Base-by-base conservation (phyloP, 2,888 invertebrate genomes). In the Caenorhabditis sinica region DNA sequence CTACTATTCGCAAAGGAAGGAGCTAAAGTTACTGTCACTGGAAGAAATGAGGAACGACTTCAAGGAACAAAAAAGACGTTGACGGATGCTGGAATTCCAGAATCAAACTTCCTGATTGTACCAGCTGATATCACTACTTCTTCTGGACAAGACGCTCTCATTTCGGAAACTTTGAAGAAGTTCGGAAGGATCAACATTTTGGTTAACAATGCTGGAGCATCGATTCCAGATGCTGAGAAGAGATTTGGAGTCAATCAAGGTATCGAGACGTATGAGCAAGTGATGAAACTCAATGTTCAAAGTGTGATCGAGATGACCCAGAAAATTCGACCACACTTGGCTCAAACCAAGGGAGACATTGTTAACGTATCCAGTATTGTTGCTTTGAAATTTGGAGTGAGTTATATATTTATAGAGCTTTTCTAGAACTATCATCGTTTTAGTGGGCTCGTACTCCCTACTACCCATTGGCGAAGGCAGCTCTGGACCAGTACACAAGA, bases 131-230 rank as follows among this genome's bases (percentile, higher is more conserved):
- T 82, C 5, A 73, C 68, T 2, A 51, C 74, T 1, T 68, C 76
- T 20, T 28, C 51, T 25, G 69, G 73, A 23, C 85, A 85, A 74
- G 66, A 85, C 28, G 43, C 36, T 43, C 43, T 85, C 1, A 73
- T 85, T 40, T 36, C 56, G 8, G 66, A 79, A 5, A 85, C 85
- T 36, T 45, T 85, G 15, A 60, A 66, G 15, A 72, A 66, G 23
- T 85, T 82, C 45, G 85, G 85, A 53, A 76, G 74, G 40, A 66
- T 85, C 9, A 77, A 85, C 49, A 82, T 85, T 15, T 43, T 85
- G 36, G 82, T 33, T 25, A 68, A 80, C 36, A 80, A 80, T 33
- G 79, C 79, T 23, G 79, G 79, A 33, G 79, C 77, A 1, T 63
- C 68, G 9, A 17, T 77, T 28, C 69, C 69, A n/a, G 77, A 77